Evolutionary conservation across 2,113 vertebrate species (phyloP).

Genomic region (Ailurus styani): DNA sequence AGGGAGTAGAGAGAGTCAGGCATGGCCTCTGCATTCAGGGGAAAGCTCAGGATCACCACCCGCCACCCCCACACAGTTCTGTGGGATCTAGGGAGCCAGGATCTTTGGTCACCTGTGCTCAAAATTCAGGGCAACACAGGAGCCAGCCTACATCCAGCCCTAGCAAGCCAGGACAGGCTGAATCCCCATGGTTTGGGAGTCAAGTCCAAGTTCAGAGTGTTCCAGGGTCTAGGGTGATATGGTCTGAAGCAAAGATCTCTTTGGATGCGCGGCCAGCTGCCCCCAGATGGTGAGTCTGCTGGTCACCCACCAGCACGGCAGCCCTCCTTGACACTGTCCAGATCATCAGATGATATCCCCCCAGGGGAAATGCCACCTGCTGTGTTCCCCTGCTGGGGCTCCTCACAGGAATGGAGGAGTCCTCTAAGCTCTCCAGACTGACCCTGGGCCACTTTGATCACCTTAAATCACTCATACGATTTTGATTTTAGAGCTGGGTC

Average conservation of each 20-base stretch:
- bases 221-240: neutral
- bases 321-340: neutral
- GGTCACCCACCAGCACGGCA: rapidly evolving
- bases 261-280: too few relatives aligned
- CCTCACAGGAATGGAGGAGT: too few relatives aligned
- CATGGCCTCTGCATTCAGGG: neutral
- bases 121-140: neutral
- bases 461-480: neutral
- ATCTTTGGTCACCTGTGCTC: neutral
- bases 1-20: neutral
- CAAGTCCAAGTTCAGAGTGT: too few relatives aligned
- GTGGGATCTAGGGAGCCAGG: neutral
- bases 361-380: rapidly evolving
- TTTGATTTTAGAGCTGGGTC: neutral
- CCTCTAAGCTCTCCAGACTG: neutral
- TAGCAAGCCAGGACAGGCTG: neutral
- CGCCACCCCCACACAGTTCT: neutral
- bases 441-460: neutral
- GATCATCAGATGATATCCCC: neutral
- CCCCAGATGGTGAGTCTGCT: neutral
- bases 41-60: neutral
- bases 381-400: neutral
- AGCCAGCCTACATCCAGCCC: neutral
- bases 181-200: neutral
- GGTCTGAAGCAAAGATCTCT: neutral